Evolutionary conservation across 2,113 vertebrate genomes (phyloP).

Genomic region (Pollimyrus isidori): DNA sequence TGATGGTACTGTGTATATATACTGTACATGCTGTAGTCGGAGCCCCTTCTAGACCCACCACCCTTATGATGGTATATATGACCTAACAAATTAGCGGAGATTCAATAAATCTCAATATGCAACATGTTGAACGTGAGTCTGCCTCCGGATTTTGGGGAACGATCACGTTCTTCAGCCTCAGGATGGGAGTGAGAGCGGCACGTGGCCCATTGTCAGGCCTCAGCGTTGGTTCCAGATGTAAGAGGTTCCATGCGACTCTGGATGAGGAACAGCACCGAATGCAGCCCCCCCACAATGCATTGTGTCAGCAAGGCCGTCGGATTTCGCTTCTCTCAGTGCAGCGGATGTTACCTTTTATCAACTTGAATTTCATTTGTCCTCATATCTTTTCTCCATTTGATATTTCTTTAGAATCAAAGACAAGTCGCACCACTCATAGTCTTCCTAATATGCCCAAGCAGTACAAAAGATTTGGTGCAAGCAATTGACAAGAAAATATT

Average conservation of each 20-base stretch:
- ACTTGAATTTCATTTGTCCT: constrained; percentile 58
- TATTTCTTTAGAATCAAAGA: constrained; percentile 43
- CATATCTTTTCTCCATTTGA: constrained; percentile 44
- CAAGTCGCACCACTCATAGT: background rate
- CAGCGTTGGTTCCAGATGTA: constrained; percentile 37
- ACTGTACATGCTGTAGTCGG: too few relatives aligned
- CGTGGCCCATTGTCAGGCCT: background rate
- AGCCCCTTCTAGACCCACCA: too few relatives aligned
- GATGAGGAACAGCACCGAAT: constrained; percentile 48
- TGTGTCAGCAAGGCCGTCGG: constrained; percentile 56
- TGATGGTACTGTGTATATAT: too few relatives aligned
- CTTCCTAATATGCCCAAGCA: background rate
- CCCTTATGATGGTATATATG: too few relatives aligned
- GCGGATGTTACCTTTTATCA: constrained; percentile 42
- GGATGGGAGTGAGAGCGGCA: background rate
- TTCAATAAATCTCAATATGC: background rate
- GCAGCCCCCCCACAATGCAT: constrained; percentile 36
- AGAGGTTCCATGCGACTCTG: constrained; percentile 48
- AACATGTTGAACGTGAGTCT: background rate
- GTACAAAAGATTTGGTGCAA: constrained; percentile 31
- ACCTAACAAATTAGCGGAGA: background rate
- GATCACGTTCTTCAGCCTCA: constrained; percentile 32
- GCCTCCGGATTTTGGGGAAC: background rate
- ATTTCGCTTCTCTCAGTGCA: constrained; percentile 42
- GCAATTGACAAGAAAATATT: constrained; percentile 32